Evolutionary conservation across 2,797 vertebrate genomes (phyloP).

Genomic region (Chromobotia macracanthus): DNA sequence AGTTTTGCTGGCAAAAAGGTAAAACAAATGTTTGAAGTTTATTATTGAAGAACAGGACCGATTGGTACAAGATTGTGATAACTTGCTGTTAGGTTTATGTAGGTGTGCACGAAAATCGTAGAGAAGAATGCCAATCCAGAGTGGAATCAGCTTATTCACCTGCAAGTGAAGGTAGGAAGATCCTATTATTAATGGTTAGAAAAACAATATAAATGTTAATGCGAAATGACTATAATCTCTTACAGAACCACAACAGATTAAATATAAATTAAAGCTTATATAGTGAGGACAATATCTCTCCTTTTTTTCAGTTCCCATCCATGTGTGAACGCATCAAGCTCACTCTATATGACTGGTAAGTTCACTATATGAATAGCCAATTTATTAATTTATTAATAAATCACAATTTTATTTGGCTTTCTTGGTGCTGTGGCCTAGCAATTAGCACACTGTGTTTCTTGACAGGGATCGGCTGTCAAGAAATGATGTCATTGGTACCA

Average conservation of each 20-base stretch:
- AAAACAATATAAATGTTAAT: neutral
- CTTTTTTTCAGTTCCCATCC: constrained; percentile 88
- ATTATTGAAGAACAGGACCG: neutral
- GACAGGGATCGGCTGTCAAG: constrained; percentile 94
- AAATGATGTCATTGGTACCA: constrained; percentile 94
- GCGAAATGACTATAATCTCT: no score
- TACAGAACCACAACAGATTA: no score
- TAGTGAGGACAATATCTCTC: neutral
- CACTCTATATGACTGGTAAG: constrained; percentile 93
- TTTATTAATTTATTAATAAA: neutral
- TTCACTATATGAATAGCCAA: constrained; percentile 43
- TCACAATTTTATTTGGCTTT: neutral
- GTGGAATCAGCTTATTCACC: constrained; percentile 84
- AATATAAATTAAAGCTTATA: no score
- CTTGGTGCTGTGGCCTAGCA: neutral
- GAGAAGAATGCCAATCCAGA: constrained; percentile 89
- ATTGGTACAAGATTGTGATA: neutral
- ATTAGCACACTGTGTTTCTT: neutral
- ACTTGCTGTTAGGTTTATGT: neutral
- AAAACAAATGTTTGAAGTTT: neutral
- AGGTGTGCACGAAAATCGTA: constrained; percentile 85
- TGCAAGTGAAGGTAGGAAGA: constrained; percentile 83
- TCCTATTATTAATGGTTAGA: neutral
- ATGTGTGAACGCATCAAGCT: constrained; percentile 96
- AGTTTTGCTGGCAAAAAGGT: constrained; percentile 89